Evolutionary conservation across 2,113 vertebrate species (phyloP).

Genomic region (Corythoichthys haematopterus): DNA sequence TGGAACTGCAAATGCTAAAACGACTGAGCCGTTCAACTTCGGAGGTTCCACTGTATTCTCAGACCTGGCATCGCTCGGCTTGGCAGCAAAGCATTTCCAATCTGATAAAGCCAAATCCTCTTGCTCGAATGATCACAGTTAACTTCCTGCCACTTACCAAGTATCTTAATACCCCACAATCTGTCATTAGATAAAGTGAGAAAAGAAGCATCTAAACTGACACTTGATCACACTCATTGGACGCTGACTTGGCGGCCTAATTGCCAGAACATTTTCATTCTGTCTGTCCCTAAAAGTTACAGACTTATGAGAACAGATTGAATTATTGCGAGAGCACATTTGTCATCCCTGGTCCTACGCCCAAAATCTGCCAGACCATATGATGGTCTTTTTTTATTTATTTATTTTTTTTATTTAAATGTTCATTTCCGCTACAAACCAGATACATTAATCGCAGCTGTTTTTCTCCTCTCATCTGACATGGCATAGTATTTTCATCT

Average conservation of each 20-base stretch:
- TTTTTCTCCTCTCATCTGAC: constrained; percentile 50
- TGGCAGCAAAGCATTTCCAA: not conserved
- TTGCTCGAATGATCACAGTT: constrained; percentile 66
- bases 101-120: constrained; percentile 39
- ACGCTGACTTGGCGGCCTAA: constrained; percentile 71
- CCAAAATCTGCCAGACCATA: constrained; percentile 83
- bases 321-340: constrained; percentile 81
- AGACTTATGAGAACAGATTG: constrained; percentile 82
- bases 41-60: not conserved
- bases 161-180: constrained; percentile 73
- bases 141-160: constrained; percentile 69
- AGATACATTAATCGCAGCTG: constrained; percentile 64
- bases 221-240: constrained; percentile 73
- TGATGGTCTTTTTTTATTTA: constrained; percentile 72
- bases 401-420: constrained; percentile 42
- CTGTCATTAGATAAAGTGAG: constrained; percentile 72
- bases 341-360: constrained; percentile 76
- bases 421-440: constrained; percentile 73
- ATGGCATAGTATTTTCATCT: constrained; percentile 45
- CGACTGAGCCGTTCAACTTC: not conserved
- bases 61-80: not conserved
- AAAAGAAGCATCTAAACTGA: constrained; percentile 70
- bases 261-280: constrained; percentile 72
- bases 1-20: not conserved
- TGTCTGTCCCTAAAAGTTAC: constrained; percentile 77